Evolutionary conservation across 1,140 invertebrate genomes (phyloP).

Genomic region (Zaprionus taronus): DNA sequence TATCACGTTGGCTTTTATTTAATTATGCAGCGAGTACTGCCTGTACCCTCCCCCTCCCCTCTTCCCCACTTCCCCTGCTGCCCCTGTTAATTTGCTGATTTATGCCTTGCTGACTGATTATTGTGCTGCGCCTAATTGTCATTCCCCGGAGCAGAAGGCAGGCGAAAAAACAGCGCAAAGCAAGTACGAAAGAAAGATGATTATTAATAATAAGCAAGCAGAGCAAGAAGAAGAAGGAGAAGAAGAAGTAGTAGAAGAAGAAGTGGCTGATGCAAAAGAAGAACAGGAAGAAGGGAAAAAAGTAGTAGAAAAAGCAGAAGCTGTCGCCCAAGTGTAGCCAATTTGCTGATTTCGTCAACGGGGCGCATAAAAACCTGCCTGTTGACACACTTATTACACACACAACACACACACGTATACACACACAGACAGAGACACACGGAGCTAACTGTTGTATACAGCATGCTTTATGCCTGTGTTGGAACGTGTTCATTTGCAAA

Average conservation of each 20-base stretch:
- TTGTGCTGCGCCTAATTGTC: conserved; percentile 76
- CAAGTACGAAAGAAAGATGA: conserved; percentile 55
- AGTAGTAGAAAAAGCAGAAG: not conserved
- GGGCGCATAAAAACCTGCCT: conserved; percentile 56
- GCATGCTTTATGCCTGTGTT: conserved; percentile 17
- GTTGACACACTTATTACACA: conserved; percentile 82
- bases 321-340: conserved; percentile 70
- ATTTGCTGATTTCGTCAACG: conserved; percentile 77
- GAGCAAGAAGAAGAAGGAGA: not conserved
- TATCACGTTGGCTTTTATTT: conserved; percentile 81
- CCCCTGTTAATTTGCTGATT: conserved; percentile 72
- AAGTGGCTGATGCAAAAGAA: not conserved
- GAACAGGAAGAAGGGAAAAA: no score
- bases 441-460: not conserved
- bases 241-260: conserved; percentile 23
- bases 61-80: not conserved
- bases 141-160: conserved; percentile 62
- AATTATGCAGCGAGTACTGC: conserved; percentile 62
- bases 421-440: not conserved
- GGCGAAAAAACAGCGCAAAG: conserved; percentile 21
- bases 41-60: conserved; percentile 9
- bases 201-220: conserved; percentile 79
- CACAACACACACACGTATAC: conserved; percentile 41
- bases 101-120: conserved; percentile 76
- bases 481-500: conserved; percentile 83